phyloP scores from a whole-genome alignment of 92 coral and sea anemone genomes.

The Porites cylindrica region DNA sequence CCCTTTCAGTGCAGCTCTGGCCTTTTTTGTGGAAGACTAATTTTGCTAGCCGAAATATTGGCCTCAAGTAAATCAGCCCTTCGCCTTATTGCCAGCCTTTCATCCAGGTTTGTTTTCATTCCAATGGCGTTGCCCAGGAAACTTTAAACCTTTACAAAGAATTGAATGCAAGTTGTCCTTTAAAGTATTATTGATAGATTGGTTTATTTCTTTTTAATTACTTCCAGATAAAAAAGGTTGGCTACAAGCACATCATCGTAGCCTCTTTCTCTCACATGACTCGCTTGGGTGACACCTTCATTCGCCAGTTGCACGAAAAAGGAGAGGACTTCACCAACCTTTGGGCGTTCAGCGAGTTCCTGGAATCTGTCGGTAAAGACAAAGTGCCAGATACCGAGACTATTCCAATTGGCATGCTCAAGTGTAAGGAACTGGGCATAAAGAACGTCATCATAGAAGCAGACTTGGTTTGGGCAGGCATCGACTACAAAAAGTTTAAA shows the following conservation, averaged over 20 bases:
- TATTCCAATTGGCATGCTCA: conserved; percentile 78
- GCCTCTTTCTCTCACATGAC: conserved; percentile 92
- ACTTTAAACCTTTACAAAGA: too few relatives aligned
- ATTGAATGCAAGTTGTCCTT: too few relatives aligned
- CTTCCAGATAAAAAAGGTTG: conserved; percentile 57
- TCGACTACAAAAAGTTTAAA: conserved; percentile 81
- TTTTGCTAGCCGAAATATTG: too few relatives aligned
- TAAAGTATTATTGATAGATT: too few relatives aligned
- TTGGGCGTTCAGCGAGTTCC: conserved; percentile 87
- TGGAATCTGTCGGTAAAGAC: conserved; percentile 70
- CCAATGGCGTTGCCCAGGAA: too few relatives aligned
- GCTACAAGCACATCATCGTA: conserved; percentile 77
- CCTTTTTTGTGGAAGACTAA: too few relatives aligned
- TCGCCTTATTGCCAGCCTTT: too few relatives aligned
- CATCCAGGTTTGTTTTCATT: too few relatives aligned
- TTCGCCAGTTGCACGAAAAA: conserved; percentile 59
- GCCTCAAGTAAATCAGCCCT: too few relatives aligned
- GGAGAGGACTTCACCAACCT: conserved; percentile 76
- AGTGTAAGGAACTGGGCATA: conserved; percentile 75
- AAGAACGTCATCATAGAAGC: conserved; percentile 73
- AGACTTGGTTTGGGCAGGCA: conserved; percentile 80
- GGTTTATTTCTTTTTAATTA: background rate
- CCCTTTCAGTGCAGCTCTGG: too few relatives aligned
- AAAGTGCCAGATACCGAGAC: conserved; percentile 56
- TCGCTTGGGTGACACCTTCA: conserved; percentile 83